Evolutionary conservation across 2,797 vertebrate species (phyloP), one percentile per base, ranked within the genome.

Genomic region (Epinephelus malabaricus): DNA sequence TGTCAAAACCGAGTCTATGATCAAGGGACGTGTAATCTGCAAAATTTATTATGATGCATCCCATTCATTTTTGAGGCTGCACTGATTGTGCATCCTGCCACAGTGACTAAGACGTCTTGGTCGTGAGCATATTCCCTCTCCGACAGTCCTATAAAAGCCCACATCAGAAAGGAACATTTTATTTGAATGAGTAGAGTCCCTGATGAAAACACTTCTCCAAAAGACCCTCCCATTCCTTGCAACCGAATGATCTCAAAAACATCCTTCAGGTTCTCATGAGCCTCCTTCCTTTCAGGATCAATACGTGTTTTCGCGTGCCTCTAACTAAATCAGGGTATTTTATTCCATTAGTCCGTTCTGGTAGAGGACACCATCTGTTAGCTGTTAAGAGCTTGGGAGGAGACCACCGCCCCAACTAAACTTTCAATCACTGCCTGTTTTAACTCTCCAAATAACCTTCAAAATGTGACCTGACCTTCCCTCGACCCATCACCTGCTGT

Each of bases 311-410:
- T 62, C 69, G 58, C 40, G 2, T 84, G 76, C 71, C 83, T 88
- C 74, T 72, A 23, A 83, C 59, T 71, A 81, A 92, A 90, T 92
- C 82, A 64, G 45, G 17, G 49, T 70, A 73, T 84, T 89, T 87
- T 71, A 86, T 91, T 90, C 78, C 71, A 79, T 87, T 86, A 86
- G 82, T 70, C 61, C 72, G 64, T 62, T 84, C 69, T 81, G 69
- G 74, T 78, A 55, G 77, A 89, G 86, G 88, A 91, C 86, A 69
- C 92, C 93, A 94, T 94, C 92, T 94, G 94, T 86, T 93, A 75
- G 67, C 71, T 69, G 79, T 94, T 93, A 92, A 62, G 77, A 73
- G 78, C 69, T 63, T 71, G 70, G 68, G 81, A 88, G 76, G 83
- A 86, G 89, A 91, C 89, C 90, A 80, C 86, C 74, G 60, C 71